These are phyloP conservation scores for Glomeris maerens DNA, from an alignment of 1,140 invertebrate species.

Conservation along the genomic window DNA sequence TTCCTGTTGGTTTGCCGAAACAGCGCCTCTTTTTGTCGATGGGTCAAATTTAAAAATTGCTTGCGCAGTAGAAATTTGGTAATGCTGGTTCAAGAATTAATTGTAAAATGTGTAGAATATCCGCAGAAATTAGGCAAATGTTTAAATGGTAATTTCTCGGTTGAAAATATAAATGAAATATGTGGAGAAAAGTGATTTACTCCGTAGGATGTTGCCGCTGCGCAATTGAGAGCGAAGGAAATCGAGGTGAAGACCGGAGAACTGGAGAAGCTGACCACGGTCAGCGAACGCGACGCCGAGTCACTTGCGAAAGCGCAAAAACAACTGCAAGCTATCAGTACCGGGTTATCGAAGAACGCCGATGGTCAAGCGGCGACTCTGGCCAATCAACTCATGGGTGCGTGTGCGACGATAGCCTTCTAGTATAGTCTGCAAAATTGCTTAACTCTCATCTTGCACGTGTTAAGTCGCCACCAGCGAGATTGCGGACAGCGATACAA, in stretches of 20 bases:
- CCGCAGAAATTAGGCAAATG: too few species aligned
- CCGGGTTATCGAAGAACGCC: conserved; percentile 63
- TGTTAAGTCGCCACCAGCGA: conserved; percentile 56
- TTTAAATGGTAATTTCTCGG: too few species aligned
- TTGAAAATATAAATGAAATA: too few species aligned
- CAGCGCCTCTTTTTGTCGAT: too few species aligned
- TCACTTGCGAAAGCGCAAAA: conserved; percentile 57
- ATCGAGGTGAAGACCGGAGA: conserved; percentile 47
- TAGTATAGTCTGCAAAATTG: conserved; percentile 2
- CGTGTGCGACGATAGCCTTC: conserved; percentile 14
- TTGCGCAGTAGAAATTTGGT: too few species aligned
- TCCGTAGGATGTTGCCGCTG: conserved; percentile 45
- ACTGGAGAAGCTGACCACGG: conserved; percentile 53
- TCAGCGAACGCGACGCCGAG: conserved; percentile 49
- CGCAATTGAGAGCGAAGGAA: conserved; percentile 48
- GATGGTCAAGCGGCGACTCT: conserved; percentile 68
- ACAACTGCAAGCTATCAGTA: conserved; percentile 63
- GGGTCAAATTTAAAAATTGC: too few species aligned
- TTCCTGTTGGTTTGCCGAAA: neutral
- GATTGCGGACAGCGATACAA: conserved; percentile 59
- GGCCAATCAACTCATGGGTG: conserved; percentile 75
- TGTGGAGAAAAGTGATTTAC: conserved; percentile 2
- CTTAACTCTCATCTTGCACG: conserved; percentile 13
- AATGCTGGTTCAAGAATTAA: too few species aligned
- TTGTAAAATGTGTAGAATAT: too few species aligned